These are phyloP conservation scores for Carcina quercana DNA, from an alignment of 2,888 invertebrate species.

Conservation along the genomic window DNA sequence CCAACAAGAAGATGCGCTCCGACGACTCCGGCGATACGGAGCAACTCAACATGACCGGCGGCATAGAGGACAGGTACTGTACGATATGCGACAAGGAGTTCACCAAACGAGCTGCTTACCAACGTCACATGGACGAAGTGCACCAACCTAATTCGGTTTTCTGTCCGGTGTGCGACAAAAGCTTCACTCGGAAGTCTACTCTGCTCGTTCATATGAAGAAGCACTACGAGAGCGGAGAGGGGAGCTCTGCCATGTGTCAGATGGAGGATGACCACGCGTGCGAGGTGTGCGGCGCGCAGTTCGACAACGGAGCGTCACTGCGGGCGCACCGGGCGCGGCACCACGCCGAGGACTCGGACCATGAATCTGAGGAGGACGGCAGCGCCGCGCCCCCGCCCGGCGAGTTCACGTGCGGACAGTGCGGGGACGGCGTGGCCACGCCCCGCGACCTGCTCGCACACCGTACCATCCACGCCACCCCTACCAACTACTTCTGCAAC, in stretches of 20 bases:
- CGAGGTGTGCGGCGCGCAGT: slow-evolving; percentile 75
- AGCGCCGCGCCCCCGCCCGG: slow-evolving; percentile 47
- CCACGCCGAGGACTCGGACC: slow-evolving; percentile 57
- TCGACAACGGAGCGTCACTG: slow-evolving; percentile 72
- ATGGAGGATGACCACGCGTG: slow-evolving; percentile 64
- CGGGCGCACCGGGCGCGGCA: slow-evolving; percentile 76
- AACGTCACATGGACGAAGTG: slow-evolving; percentile 74
- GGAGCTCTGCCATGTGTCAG: slow-evolving; percentile 35
- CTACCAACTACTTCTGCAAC: slow-evolving; percentile 72
- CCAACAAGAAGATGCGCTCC: slow-evolving; percentile 62
- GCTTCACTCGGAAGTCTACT: slow-evolving; percentile 77
- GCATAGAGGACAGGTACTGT: slow-evolving; percentile 70
- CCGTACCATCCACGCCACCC: slow-evolving; percentile 67
- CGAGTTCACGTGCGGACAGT: slow-evolving; percentile 69
- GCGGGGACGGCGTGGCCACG: slow-evolving; percentile 71
- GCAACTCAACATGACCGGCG: slow-evolving; percentile 46
- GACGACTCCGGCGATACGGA: slow-evolving; percentile 61
- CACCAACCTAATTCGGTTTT: slow-evolving; percentile 71
- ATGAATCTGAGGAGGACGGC: slow-evolving; percentile 53
- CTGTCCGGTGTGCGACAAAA: slow-evolving; percentile 77
- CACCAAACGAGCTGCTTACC: slow-evolving; percentile 73
- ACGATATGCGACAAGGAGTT: slow-evolving; percentile 77
- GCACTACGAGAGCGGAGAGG: slow-evolving; percentile 66
- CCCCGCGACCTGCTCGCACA: slow-evolving; percentile 73
- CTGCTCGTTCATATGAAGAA: slow-evolving; percentile 77